Evolutionary conservation across 2,888 invertebrate genomes (phyloP), one percentile per base, ranked within the genome.

Genomic region (Agonopterix heracliana): DNA sequence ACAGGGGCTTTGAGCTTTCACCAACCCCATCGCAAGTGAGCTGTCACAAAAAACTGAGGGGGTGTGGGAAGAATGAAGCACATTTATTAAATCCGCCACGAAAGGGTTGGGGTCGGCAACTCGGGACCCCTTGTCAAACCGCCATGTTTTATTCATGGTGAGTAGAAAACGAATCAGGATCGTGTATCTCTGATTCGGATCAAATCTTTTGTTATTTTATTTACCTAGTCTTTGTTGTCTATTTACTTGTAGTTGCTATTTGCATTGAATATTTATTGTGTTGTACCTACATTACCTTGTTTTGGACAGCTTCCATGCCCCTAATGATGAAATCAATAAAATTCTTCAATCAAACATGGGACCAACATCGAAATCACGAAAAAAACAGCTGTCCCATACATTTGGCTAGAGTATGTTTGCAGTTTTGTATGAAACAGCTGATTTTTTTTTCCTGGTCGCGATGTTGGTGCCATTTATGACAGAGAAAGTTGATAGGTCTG

Each of bases 131-230:
- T 66, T 64, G 64, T 64, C 73, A 68, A 61, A 64, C 56, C 59
- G 60, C 67, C 68, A 87, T 87, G 78, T 86, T 86, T 87, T 85
- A 88, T 88, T 87, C 87, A 87, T 80, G 72, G 53, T 55, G 64
- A 76, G 78, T 75, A 58, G 62, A 59, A 65, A 70, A 66, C 64
- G 73, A 81, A 79, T 78, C 79, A 70, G 68, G 63, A 51, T 54
- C 52, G 55, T 56, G 66, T 70, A 72, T 70, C 68, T 65, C 61
- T 71, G 72, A 38, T 74, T 74, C 63, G 59, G 66, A 80, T 76
- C 69, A 69, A 78, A 78, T 77, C 74, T 78, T 72, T 74, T 68
- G 64, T 68, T 76, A 67, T 73, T 63, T 67, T 36, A n/a, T n/a
- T 9, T 38, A 38, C 10, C 10, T 38, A 38, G 4, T 38, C 10